Conservation (phyloP, 2,797 vertebrate genomes). For the Helarctos malayanus region DNA sequence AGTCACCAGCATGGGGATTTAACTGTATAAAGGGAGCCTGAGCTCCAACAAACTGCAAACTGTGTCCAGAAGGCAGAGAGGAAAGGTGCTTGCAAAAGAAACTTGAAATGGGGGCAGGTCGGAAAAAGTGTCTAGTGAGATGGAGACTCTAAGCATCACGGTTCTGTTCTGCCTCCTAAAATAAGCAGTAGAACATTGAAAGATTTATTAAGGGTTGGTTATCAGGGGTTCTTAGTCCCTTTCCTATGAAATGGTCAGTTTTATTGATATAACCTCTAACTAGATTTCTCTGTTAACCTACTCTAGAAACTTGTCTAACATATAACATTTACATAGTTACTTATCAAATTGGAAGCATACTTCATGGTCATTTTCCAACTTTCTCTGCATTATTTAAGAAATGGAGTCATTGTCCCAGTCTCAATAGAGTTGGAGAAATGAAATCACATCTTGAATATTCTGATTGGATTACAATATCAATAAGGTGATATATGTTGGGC, state of each 20-base stretch:
- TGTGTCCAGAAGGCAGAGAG: neutral
- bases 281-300: neutral
- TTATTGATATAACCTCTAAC: neutral
- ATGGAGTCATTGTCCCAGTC: neutral
- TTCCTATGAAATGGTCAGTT: neutral
- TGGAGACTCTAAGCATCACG: fast-evolving
- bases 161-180: neutral
- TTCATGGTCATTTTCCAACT: neutral
- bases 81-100: neutral
- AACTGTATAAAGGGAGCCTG: neutral
- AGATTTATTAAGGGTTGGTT: neutral
- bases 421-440: neutral
- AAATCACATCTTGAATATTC: neutral
- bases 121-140: neutral
- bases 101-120: neutral
- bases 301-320: neutral
- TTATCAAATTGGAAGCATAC: neutral
- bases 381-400: neutral
- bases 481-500: neutral
- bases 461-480: neutral
- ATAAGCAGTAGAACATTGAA: neutral
- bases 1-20: neutral
- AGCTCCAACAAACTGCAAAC: neutral
- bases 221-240: neutral
- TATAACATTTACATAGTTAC: neutral